A percentile compares a stretch with the other conserved stretches of the same genome.
Conservation (phyloP, 2,797 vertebrate genomes). For the Gymnothorax javanicus region DNA sequence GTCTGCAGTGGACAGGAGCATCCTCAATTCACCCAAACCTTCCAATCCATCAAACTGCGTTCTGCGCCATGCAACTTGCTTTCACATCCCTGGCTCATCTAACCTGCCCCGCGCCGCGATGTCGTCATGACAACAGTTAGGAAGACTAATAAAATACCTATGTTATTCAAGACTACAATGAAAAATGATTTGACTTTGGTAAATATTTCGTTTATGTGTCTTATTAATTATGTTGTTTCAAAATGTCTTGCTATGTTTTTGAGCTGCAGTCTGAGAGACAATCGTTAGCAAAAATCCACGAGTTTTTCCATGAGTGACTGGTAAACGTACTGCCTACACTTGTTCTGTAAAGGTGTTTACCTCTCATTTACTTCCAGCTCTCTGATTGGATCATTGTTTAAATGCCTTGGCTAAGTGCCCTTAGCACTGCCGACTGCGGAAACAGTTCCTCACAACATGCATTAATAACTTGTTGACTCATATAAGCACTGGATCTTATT, state of each 20-base stretch:
- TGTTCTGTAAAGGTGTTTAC: background rate
- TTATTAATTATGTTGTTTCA: background rate
- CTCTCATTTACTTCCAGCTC: background rate
- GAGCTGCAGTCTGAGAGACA: background rate
- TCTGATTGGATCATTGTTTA: slow-evolving; percentile 3
- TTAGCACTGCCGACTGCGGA: background rate
- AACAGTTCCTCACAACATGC: background rate
- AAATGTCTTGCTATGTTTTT: background rate
- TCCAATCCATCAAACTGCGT: no score
- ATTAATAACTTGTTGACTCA: background rate
- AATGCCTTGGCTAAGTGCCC: background rate
- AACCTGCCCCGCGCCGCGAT: no score
- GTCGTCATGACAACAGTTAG: no score
- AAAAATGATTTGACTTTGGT: background rate
- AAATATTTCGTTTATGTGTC: background rate
- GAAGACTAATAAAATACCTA: no score
- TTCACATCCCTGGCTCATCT: no score
- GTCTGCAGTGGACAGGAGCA: background rate
- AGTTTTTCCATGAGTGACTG: background rate
- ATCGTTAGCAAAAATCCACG: background rate
- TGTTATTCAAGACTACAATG: background rate
- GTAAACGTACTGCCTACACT: background rate
- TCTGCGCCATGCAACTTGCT: no score
- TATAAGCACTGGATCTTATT: background rate
- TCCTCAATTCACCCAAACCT: background rate